phyloP scores from a whole-genome alignment of 1,140 invertebrate species.

The Hyles euphorbiae region DNA sequence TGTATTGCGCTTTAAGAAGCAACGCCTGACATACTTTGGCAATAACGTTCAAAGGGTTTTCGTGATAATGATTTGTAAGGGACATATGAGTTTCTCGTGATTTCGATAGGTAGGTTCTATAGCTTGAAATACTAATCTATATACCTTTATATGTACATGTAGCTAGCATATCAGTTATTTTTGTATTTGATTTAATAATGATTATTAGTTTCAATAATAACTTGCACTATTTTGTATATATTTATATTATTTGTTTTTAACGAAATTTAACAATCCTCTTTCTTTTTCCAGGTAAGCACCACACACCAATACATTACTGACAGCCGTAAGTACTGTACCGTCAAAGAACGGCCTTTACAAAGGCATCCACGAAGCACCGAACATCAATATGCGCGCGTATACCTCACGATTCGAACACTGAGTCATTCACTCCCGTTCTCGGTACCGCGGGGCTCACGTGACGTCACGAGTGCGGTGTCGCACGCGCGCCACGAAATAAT shows the following conservation, averaged over 20 bases:
- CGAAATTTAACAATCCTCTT: background rate
- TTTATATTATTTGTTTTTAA: no score
- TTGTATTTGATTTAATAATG: background rate
- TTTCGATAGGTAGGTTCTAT: no score
- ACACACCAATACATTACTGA: no score
- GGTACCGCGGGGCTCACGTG: slow-evolving; percentile 47
- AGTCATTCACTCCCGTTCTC: slow-evolving; percentile 49
- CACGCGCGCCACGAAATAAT: slow-evolving; percentile 55
- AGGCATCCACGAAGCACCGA: slow-evolving; percentile 37
- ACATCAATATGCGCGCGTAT: slow-evolving; percentile 67
- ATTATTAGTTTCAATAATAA: background rate
- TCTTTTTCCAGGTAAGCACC: background rate
- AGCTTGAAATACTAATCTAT: no score
- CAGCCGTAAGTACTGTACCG: no score
- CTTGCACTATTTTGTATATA: slow-evolving; percentile 2
- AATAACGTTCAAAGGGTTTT: no score
- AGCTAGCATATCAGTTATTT: no score
- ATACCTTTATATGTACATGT: no score
- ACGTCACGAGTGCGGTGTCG: slow-evolving; percentile 65
- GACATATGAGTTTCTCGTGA: no score
- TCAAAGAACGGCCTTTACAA: slow-evolving; percentile 30
- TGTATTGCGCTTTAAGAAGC: no score
- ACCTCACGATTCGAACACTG: slow-evolving; percentile 59
- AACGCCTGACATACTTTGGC: no score
- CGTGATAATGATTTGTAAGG: no score